Conservation (phyloP, 2,888 invertebrate genomes). For the Erebia palarica region DNA sequence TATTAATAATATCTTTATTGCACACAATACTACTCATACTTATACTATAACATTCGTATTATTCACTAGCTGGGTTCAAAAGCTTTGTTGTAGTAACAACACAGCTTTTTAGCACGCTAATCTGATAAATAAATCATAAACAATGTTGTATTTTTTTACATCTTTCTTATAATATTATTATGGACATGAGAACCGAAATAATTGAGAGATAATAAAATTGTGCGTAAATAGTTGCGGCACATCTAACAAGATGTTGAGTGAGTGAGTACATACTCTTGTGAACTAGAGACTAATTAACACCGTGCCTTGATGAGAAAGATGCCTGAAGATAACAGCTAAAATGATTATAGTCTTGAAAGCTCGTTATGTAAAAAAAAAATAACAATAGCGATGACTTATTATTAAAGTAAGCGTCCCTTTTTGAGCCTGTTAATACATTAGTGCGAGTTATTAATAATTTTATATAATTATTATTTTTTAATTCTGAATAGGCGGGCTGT, state of each 20-base stretch:
- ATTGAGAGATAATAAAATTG: background rate
- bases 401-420: background rate
- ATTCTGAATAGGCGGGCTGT: background rate
- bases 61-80: too few relatives aligned
- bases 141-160: too few relatives aligned
- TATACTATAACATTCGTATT: too few relatives aligned
- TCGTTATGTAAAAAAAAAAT: slow-evolving; percentile 22
- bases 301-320: slow-evolving; percentile 26
- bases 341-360: slow-evolving; percentile 27
- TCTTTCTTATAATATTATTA: too few relatives aligned
- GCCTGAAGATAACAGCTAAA: slow-evolving; percentile 23
- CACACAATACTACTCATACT: too few relatives aligned
- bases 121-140: too few relatives aligned
- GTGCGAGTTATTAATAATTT: background rate
- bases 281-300: slow-evolving; percentile 24
- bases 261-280: slow-evolving; percentile 19
- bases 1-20: too few relatives aligned
- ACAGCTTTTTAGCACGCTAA: too few relatives aligned
- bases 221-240: background rate
- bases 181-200: too few relatives aligned
- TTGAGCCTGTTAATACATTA: background rate
- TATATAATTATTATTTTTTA: background rate
- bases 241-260: slow-evolving; percentile 14
- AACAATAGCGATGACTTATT: slow-evolving; percentile 18
- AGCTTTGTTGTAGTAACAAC: too few relatives aligned